Evolutionary conservation across 2,113 vertebrate species (phyloP).

Genomic region (Pholis gunnellus): DNA sequence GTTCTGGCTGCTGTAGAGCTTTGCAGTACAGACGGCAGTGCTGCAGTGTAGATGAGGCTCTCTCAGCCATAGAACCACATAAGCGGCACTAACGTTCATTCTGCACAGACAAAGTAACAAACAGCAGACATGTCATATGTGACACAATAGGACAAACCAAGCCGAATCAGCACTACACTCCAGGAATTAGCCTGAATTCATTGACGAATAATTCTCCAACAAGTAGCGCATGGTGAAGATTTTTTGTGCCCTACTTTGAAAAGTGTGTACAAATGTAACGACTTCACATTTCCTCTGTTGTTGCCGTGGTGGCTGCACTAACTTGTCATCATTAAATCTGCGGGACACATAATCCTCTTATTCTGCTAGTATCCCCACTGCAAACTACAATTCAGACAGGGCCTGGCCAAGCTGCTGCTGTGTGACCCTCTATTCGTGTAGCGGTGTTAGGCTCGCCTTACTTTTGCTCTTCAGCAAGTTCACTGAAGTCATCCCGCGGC

Average conservation of each 20-base stretch:
- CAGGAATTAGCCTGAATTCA: conserved; percentile 50
- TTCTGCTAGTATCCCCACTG: conserved; percentile 2
- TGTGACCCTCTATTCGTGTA: conserved; percentile 20
- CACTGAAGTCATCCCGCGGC: conserved; percentile 34
- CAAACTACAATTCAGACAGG: conserved; percentile 14
- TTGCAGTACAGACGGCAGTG: conserved; percentile 63
- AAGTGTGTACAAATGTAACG: conserved; percentile 40
- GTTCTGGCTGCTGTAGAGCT: conserved; percentile 61
- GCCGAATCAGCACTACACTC: conserved; percentile 49
- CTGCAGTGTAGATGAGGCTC: conserved; percentile 55
- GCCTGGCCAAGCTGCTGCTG: conserved; percentile 29
- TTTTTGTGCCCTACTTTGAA: conserved; percentile 62
- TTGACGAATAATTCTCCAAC: conserved; percentile 45
- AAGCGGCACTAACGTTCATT: conserved; percentile 29
- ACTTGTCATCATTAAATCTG: conserved; percentile 52
- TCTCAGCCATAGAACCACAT: conserved; percentile 43
- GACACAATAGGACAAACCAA: conserved; percentile 34
- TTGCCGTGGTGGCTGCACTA: conserved; percentile 42
- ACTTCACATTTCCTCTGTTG: conserved; percentile 40
- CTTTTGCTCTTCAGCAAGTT: conserved; percentile 31
- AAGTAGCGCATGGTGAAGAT: conserved; percentile 42
- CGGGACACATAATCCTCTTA: conserved; percentile 51
- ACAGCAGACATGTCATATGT: conserved; percentile 1
- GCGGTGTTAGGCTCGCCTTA: conserved; percentile 19
- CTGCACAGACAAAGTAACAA: conserved; percentile 4